These are phyloP conservation scores for Gymnocephalus cernua DNA, from an alignment of 2,113 vertebrate species.

Conservation along the genomic window DNA sequence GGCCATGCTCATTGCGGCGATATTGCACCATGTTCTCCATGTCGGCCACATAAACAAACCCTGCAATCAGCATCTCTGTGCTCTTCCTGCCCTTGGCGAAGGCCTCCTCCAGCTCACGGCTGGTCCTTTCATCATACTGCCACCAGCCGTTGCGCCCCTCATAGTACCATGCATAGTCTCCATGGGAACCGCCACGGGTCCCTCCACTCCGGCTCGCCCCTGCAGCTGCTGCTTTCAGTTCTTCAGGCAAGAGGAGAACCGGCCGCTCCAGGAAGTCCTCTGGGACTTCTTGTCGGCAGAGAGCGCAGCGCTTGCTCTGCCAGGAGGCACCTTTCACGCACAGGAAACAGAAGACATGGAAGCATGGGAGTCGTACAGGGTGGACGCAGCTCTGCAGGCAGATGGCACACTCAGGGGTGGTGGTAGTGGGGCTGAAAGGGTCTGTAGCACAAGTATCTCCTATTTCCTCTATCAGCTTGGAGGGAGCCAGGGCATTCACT, in stretches of 20 bases:
- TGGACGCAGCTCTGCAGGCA: constrained; percentile 96
- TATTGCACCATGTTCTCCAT: constrained; percentile 98
- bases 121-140: constrained; percentile 98
- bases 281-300: constrained; percentile 95
- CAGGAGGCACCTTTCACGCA: constrained; percentile 98
- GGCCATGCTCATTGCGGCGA: constrained; percentile 94
- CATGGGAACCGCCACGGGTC: constrained; percentile 79
- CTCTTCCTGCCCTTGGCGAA: constrained; percentile 94
- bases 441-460: constrained; percentile 45
- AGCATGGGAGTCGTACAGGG: constrained; percentile 94
- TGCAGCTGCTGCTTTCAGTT: constrained; percentile 90
- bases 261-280: constrained; percentile 97
- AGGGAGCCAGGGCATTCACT: constrained; percentile 86
- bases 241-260: constrained; percentile 92
- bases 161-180: constrained; percentile 96
- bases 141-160: constrained; percentile 98
- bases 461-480: constrained; percentile 87
- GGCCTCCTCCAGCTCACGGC: constrained; percentile 94
- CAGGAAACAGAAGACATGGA: constrained; percentile 97
- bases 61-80: constrained; percentile 97
- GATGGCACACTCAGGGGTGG: constrained; percentile 93
- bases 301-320: constrained; percentile 96
- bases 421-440: constrained; percentile 79
- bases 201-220: constrained; percentile 84
- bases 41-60: constrained; percentile 96